Evolutionary conservation across 2,797 vertebrate genomes (phyloP).

Genomic region (Pseudomugil tenellus): DNA sequence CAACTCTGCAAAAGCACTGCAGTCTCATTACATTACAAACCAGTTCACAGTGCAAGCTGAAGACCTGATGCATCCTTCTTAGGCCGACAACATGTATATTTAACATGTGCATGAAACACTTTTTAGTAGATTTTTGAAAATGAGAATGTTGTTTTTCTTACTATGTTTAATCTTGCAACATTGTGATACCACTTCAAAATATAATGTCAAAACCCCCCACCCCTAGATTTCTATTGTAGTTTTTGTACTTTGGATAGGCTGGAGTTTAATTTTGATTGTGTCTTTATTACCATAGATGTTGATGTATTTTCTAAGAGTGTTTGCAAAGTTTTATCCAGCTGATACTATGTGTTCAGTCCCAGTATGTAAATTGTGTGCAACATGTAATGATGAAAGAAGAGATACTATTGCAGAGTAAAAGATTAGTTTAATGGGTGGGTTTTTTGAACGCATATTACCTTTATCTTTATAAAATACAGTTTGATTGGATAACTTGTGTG

Average conservation of each 20-base stretch:
- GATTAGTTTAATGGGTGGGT: too few relatives aligned
- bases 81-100: constrained; percentile 30
- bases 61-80: constrained; percentile 16
- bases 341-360: constrained; percentile 8
- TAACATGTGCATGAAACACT: constrained; percentile 30
- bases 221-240: constrained; percentile 30
- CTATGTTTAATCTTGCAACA: constrained; percentile 17
- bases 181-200: constrained; percentile 41
- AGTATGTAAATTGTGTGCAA: constrained; percentile 37
- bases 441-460: constrained; percentile 13
- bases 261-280: constrained; percentile 38
- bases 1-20: constrained; percentile 63
- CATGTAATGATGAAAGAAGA: constrained; percentile 10
- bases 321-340: constrained; percentile 30
- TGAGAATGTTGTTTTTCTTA: constrained; percentile 6
- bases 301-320: constrained; percentile 43
- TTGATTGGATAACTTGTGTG: constrained; percentile 32
- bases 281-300: constrained; percentile 33
- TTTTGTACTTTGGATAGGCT: constrained; percentile 36
- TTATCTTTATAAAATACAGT: constrained; percentile 9
- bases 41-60: constrained; percentile 9
- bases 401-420: neutral
- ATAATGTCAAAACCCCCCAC: constrained; percentile 13
- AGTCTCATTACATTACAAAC: constrained; percentile 19
- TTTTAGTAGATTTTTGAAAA: constrained; percentile 2